Conservation (phyloP, 2,888 invertebrate genomes). For the Parapristionchus giblindavisi region DNA sequence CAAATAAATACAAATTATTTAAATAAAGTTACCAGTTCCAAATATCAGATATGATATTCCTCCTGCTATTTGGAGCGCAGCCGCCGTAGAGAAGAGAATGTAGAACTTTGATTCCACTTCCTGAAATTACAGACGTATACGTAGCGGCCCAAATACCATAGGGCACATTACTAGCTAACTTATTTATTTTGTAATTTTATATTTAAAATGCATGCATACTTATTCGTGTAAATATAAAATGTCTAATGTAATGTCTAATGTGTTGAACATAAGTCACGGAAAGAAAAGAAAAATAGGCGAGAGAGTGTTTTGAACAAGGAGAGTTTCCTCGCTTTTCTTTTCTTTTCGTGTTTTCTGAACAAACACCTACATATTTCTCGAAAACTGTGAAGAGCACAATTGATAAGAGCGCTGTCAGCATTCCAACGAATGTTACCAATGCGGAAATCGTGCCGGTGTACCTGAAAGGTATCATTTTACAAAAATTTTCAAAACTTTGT, state of each 20-base stretch:
- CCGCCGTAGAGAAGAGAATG: constrained; percentile 16
- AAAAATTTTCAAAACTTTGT: background rate
- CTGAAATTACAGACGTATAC: too few relatives aligned
- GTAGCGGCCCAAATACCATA: too few relatives aligned
- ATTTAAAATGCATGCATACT: too few relatives aligned
- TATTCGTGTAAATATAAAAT: too few relatives aligned
- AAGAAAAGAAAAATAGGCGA: too few relatives aligned
- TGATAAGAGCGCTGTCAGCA: background rate
- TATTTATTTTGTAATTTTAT: too few relatives aligned
- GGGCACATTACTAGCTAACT: too few relatives aligned
- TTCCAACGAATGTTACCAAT: constrained; percentile 4
- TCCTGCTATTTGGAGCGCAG: constrained; percentile 7
- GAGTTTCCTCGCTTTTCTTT: background rate
- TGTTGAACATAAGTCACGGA: too few relatives aligned
- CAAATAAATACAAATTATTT: too few relatives aligned
- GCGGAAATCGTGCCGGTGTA: constrained; percentile 13
- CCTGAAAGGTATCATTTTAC: background rate
- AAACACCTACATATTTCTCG: background rate
- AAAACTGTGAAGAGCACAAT: background rate
- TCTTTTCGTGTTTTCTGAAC: background rate
- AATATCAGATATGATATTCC: constrained; percentile 5
- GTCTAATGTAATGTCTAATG: too few relatives aligned
- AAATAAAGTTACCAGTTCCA: constrained; percentile 33
- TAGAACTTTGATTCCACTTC: background rate
- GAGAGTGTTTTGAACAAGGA: background rate